Base-by-base conservation (phyloP, 2,888 invertebrate species). In the Cryptosula pallasiana region DNA sequence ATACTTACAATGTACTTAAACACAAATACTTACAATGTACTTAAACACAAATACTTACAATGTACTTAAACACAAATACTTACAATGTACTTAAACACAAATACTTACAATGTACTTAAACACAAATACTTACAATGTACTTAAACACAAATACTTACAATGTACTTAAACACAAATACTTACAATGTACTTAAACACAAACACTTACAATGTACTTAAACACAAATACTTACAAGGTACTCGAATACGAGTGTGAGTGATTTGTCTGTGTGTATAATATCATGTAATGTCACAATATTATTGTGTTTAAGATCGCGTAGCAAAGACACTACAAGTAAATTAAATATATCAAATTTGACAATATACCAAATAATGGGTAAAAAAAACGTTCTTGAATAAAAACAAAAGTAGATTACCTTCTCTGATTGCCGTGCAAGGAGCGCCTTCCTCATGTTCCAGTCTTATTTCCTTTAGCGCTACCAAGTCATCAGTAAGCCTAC, bases 241-340 rank as follows among this genome's bases (percentile, higher is more conserved):
- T 99, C 99, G 88, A 99, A 99, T 82, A 99, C 98, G 87, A 99
- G 98, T 72, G 98, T 99, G 80, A 99, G 90, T 74, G 97, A 95
- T 87, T 95, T 94, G 82, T 94, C 90, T 78, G 98, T 98, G 87
- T 99, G 97, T 82, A 99, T 95, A 85, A 99, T 99, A 87, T 99
- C 99, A 88, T 99, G 97, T 32, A 88, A 80, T 1, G 97, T 97
- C 84, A 99, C 98, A 82, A 99, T 99, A 87, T 99, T 99, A 82
- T 94, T 93, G 88, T 99, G 99, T 87, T 97, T 96, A 87, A 99
- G 90, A 88, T 97, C 97, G 88, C 97, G 95, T 79, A 99, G 90
- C 79, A 99, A 90, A 77, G 98, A 98, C 76, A 98, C 98, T 86
- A 78, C 73, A 83, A 80, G 45, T 55, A 63, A 73, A 74, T 45